Evolutionary conservation across 2,888 invertebrate species (phyloP).

Genomic region (Brenthis ino): DNA sequence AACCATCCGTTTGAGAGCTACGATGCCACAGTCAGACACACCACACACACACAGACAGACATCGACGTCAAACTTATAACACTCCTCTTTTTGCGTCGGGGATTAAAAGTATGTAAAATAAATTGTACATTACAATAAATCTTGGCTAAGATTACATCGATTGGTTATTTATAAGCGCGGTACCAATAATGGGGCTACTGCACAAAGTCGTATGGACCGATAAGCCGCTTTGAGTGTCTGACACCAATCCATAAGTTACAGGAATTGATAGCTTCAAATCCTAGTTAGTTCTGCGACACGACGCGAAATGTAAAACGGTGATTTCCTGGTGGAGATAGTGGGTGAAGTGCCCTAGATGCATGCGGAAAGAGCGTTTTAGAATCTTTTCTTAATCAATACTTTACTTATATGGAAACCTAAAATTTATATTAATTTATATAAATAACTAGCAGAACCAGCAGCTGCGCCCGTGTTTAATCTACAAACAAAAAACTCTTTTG

Average conservation of each 20-base stretch:
- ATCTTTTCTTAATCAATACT: neutral
- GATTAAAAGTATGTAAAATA: too few relatives aligned
- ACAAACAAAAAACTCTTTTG: too few relatives aligned
- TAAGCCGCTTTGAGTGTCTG: conserved; percentile 31
- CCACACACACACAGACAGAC: too few relatives aligned
- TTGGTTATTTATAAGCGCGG: conserved; percentile 25
- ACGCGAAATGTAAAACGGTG: conserved; percentile 20
- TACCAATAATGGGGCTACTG: conserved; percentile 28
- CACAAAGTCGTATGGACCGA: conserved; percentile 22
- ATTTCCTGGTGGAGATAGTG: conserved; percentile 24
- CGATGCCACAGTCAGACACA: too few relatives aligned
- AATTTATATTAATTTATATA: too few relatives aligned
- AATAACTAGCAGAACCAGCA: too few relatives aligned
- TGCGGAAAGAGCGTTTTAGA: neutral
- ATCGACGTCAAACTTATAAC: too few relatives aligned
- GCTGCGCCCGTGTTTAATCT: too few relatives aligned
- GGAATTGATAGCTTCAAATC: conserved; percentile 29
- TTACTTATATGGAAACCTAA: neutral
- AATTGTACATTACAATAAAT: too few relatives aligned
- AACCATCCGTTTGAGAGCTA: too few relatives aligned
- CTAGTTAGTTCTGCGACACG: conserved; percentile 15
- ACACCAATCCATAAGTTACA: conserved; percentile 38
- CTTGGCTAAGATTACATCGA: neutral
- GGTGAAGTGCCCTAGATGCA: conserved; percentile 11
- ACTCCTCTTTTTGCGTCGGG: too few relatives aligned